These are phyloP conservation scores for Coptotermes formosanus DNA, from an alignment of 1,140 invertebrate species.

Conservation along the genomic window DNA sequence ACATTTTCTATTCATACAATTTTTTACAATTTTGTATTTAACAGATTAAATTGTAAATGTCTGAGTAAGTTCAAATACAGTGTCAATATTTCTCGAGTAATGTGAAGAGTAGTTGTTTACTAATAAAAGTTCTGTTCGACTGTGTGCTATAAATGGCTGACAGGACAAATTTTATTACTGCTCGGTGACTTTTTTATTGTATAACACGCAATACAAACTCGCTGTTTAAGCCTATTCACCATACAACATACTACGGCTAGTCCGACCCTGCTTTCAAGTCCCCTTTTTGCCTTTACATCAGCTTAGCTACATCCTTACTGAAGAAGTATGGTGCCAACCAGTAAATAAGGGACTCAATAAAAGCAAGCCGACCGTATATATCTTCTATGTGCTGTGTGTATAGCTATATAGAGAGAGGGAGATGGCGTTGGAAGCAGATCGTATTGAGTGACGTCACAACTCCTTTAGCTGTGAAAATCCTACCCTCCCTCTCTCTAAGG, in stretches of 20 bases:
- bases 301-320: neutral
- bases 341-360: constrained; percentile 8
- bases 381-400: neutral
- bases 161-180: too few relatives aligned
- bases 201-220: too few relatives aligned
- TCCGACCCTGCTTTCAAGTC: neutral
- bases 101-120: too few relatives aligned
- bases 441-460: constrained; percentile 10
- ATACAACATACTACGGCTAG: neutral
- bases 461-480: constrained; percentile 12
- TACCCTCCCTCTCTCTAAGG: neutral
- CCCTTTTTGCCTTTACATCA: neutral
- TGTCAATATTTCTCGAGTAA: too few relatives aligned
- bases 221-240: too few relatives aligned
- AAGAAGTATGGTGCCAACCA: neutral
- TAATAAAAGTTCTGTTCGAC: too few relatives aligned
- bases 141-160: too few relatives aligned
- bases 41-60: too few relatives aligned
- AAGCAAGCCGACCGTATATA: constrained; percentile 11
- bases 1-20: too few relatives aligned
- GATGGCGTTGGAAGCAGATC: neutral
- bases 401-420: neutral
- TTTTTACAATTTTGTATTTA: too few relatives aligned
- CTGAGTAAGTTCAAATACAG: too few relatives aligned
- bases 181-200: too few relatives aligned